Evolutionary conservation across 1,140 invertebrate genomes (phyloP).

Genomic region (Meloidogyne hapla): DNA sequence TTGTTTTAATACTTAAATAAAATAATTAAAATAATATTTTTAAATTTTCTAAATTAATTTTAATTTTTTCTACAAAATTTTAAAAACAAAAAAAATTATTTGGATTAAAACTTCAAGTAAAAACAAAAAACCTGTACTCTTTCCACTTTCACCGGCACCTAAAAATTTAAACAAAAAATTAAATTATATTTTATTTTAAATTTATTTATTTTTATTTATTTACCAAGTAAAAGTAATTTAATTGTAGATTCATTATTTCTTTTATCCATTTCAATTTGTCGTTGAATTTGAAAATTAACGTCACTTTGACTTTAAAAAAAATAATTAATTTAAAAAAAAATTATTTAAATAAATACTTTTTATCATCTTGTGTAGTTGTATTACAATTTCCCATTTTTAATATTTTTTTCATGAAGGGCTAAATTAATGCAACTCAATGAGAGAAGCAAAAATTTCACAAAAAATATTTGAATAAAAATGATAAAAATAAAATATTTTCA

Average conservation of each 20-base stretch:
- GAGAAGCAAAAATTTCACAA: background rate
- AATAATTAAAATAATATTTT: background rate
- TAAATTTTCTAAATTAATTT: conserved; percentile 42
- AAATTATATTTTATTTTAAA: too few species aligned
- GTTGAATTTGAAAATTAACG: conserved; percentile 40
- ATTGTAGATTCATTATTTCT: conserved; percentile 50
- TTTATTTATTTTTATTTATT: background rate
- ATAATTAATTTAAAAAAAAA: background rate
- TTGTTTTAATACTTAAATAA: background rate
- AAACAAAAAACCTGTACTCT: conserved; percentile 36
- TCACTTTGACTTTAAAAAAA: conserved; percentile 26
- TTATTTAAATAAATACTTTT: background rate
- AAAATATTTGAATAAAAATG: too few species aligned
- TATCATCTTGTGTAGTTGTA: conserved; percentile 21
- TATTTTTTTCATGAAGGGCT: conserved; percentile 28
- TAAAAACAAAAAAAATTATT: too few species aligned
- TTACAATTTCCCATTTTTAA: conserved; percentile 31
- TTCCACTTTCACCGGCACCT: conserved; percentile 46
- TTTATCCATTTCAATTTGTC: conserved; percentile 41
- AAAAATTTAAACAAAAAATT: conserved; percentile 17
- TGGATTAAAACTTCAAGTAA: too few species aligned
- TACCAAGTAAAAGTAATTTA: conserved; percentile 49
- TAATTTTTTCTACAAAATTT: too few species aligned
- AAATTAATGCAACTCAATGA: background rate
- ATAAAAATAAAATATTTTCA: too few species aligned